A percentile compares a stretch with the other conserved stretches of the same genome.
These are phyloP conservation scores for Oceanites oceanicus DNA, from an alignment of 2,113 vertebrate genomes.

Conservation along the genomic window DNA sequence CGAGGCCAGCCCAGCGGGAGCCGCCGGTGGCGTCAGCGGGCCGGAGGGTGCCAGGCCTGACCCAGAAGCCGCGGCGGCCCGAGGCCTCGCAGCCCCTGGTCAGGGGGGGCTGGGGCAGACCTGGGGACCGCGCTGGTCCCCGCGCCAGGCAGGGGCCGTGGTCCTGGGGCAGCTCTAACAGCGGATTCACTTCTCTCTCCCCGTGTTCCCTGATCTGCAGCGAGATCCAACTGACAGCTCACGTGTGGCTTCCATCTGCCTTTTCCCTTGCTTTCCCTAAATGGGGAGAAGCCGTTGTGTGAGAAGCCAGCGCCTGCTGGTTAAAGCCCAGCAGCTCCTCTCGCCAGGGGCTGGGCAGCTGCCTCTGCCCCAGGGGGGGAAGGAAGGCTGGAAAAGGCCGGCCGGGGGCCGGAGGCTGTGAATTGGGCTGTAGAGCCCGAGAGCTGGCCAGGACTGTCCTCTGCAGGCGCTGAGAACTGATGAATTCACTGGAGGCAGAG, in stretches of 20 bases:
- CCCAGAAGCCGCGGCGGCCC: not conserved
- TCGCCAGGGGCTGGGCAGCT: not conserved
- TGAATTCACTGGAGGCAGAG: not conserved
- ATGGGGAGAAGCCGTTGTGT: not conserved
- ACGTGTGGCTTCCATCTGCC: conserved; percentile 2
- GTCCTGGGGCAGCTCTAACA: not conserved
- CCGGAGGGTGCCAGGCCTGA: not conserved
- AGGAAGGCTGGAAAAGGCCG: not conserved
- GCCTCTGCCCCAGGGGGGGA: not conserved
- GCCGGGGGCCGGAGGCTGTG: not conserved
- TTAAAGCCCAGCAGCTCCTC: not conserved
- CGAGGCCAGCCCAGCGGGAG: not conserved
- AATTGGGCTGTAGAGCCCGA: not conserved
- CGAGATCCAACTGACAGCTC: not conserved
- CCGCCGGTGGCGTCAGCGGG: not conserved
- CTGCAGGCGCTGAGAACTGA: not conserved
- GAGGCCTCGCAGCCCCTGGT: no score
- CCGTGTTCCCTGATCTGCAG: not conserved
- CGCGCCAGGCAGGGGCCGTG: not conserved
- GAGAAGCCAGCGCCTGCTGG: not conserved
- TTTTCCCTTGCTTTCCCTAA: not conserved
- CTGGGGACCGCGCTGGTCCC: fast-evolving
- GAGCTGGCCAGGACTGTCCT: not conserved
- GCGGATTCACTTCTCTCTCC: not conserved
- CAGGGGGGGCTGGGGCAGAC: not conserved